Percentiles rank a stretch among this genome's conserved stretches.
Conservation (phyloP, 1,140 invertebrate species). For the Philotrypesis tridentata region DNA sequence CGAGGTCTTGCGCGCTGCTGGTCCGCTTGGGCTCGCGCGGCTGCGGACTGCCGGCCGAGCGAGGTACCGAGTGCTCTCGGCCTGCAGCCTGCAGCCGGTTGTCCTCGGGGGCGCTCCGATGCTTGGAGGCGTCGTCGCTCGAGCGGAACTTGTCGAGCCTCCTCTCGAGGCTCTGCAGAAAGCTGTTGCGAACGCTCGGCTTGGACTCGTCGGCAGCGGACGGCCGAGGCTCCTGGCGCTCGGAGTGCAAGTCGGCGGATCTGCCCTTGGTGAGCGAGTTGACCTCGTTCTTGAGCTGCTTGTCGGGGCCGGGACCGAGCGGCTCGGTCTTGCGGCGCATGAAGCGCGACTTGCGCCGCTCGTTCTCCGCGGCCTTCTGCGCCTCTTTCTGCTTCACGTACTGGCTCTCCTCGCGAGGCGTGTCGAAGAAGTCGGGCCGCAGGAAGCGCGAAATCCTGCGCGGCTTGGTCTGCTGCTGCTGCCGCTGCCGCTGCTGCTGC, state of each 20-base stretch:
- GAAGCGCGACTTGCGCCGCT: constrained; percentile 69
- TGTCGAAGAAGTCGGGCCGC: constrained; percentile 85
- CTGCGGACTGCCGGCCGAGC: constrained; percentile 71
- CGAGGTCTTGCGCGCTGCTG: constrained; percentile 80
- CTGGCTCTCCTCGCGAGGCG: constrained; percentile 80
- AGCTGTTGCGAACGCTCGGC: constrained; percentile 59
- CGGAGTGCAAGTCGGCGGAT: no score
- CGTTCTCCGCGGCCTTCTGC: constrained; percentile 69
- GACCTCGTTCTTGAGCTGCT: constrained; percentile 66
- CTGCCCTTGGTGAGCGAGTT: constrained; percentile 61
- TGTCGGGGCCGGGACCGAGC: constrained; percentile 37
- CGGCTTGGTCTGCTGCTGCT: constrained; percentile 68
- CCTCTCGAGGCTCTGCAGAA: constrained; percentile 71
- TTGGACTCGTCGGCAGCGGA: constrained; percentile 4
- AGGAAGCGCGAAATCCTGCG: constrained; percentile 82
- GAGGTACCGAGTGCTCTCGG: constrained; percentile 77
- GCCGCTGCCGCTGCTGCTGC: constrained; percentile 61
- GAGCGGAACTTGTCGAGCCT: constrained; percentile 71
- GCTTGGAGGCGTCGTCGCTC: constrained; percentile 54
- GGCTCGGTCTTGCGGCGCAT: constrained; percentile 58
- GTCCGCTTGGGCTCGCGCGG: constrained; percentile 75
- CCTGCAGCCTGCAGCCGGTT: neutral
- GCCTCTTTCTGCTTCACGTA: constrained; percentile 81
- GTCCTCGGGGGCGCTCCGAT: neutral
- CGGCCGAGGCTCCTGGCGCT: constrained; percentile 52